Percentiles rank a stretch among this genome's conserved stretches.
phyloP scores from a whole-genome alignment of 2,888 invertebrate species.

The Theristus sp. region DNA sequence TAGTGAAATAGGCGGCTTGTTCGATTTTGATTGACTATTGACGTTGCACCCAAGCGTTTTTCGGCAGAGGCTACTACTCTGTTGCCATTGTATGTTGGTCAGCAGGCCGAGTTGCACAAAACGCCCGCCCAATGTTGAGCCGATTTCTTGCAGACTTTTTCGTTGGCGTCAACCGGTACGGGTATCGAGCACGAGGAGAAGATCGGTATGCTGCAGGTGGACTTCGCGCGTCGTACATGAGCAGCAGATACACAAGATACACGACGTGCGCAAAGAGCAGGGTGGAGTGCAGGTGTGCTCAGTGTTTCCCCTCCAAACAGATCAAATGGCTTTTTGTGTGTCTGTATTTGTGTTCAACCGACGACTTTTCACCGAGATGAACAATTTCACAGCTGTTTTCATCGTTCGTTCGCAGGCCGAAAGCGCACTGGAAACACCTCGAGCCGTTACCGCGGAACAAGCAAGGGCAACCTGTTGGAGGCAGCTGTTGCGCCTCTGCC shows the following conservation, averaged over 20 bases:
- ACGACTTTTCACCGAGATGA: no score
- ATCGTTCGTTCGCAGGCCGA: not conserved
- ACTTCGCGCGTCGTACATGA: conserved; percentile 39
- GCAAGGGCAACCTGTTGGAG: conserved; percentile 38
- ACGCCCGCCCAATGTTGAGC: no score
- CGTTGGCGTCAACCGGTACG: conserved; percentile 45
- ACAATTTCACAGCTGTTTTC: no score
- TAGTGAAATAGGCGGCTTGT: no score
- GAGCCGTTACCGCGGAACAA: not conserved
- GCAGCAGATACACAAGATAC: conserved; percentile 37
- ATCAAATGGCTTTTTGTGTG: no score
- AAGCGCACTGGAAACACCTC: not conserved
- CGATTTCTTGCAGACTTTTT: conserved; percentile 36
- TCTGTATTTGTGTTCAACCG: no score
- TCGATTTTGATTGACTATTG: no score
- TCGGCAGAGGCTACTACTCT: no score
- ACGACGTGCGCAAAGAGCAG: conserved; percentile 30
- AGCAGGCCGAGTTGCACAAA: no score
- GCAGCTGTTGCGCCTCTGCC: conserved; percentile 38
- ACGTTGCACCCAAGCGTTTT: no score
- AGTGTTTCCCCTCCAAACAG: not conserved
- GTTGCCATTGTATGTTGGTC: no score
- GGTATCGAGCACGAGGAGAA: conserved; percentile 37
- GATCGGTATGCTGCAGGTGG: conserved; percentile 41
- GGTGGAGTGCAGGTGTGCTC: conserved; percentile 16